These are phyloP conservation scores for Fregata magnificens DNA, from an alignment of 2,113 vertebrate genomes.

Conservation along the genomic window DNA sequence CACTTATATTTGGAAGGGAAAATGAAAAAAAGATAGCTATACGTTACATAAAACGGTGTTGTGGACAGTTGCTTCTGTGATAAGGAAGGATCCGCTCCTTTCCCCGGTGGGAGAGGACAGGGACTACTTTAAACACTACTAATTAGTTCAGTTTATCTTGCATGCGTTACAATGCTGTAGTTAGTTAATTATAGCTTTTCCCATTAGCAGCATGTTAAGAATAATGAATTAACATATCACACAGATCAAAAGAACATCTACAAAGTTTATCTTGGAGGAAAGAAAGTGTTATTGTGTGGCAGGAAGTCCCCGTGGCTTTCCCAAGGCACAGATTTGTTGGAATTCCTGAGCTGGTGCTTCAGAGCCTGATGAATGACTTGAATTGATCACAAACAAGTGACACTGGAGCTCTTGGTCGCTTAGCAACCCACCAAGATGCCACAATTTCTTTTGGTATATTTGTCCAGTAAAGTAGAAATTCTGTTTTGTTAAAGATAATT, in stretches of 20 bases:
- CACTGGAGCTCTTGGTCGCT: conserved; percentile 72
- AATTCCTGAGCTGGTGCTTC: conserved; percentile 67
- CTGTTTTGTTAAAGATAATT: conserved; percentile 57
- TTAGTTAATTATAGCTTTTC: conserved; percentile 76
- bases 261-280: conserved; percentile 72
- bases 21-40: background rate
- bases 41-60: background rate
- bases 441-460: conserved; percentile 72
- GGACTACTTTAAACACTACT: conserved; percentile 70
- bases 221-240: conserved; percentile 73
- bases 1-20: background rate
- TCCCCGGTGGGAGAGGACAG: conserved; percentile 48
- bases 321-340: conserved; percentile 62
- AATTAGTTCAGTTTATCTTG: conserved; percentile 75
- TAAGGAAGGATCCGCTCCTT: background rate
- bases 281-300: conserved; percentile 67
- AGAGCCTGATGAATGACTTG: conserved; percentile 72
- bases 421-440: conserved; percentile 77
- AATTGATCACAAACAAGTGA: conserved; percentile 72
- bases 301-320: conserved; percentile 73
- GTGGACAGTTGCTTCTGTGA: background rate
- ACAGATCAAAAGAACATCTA: conserved; percentile 72
- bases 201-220: conserved; percentile 70
- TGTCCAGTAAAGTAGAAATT: conserved; percentile 72
- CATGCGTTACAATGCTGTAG: conserved; percentile 28